Base-by-base conservation (phyloP, 2,888 invertebrate species). In the Pediacus dermestoides region DNA sequence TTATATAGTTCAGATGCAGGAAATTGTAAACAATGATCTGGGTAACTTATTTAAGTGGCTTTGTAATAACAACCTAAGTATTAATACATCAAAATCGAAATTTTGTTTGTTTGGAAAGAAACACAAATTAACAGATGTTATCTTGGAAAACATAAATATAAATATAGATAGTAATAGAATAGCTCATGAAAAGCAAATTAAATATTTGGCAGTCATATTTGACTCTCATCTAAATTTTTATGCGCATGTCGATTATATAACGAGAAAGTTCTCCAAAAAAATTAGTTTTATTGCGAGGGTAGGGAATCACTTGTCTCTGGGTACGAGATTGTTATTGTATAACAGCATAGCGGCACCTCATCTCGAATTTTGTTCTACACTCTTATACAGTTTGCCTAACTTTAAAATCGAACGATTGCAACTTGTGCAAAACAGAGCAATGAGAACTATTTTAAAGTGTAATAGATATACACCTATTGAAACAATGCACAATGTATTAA, bases 361-460 rank as follows among this genome's bases (percentile, higher is more conserved):
- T 10, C 10, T 7, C 10, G 26, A 26, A 7, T 26, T 7, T 11
- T 26, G 26, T 10, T 4, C 26, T 4, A 26, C 7, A 9, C 6
- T 26, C 11, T 10, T 26, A 4, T 9, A 26, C 10, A 26, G 4
- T 26, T 26, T 4, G 4, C 7, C 6, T 9, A 26, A 26, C 4
- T 7, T 9, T 26, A 7, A 4, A 9, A 7, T 26, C 6, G 4
- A 7, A 26, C 4, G 4, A 4, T 9, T 26, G 4, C 26, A 26
- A 26, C 4, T 7, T 4, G 7, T 26, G 11, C 26, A 26, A 26
- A 26, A 26, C 10, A 26, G 10, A 26, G 26, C 7, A 4, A 9
- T 26, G 11, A 7, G 26, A 26, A 9, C 10, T 9, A 26, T 26
- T 26, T 9, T 26, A 26, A 26, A 26, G 10, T 26, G 26, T 26